Evolutionary conservation across 2,797 vertebrate genomes (phyloP), one percentile per base, ranked within the genome.

Genomic region (Otolemur crassicaudatus): DNA sequence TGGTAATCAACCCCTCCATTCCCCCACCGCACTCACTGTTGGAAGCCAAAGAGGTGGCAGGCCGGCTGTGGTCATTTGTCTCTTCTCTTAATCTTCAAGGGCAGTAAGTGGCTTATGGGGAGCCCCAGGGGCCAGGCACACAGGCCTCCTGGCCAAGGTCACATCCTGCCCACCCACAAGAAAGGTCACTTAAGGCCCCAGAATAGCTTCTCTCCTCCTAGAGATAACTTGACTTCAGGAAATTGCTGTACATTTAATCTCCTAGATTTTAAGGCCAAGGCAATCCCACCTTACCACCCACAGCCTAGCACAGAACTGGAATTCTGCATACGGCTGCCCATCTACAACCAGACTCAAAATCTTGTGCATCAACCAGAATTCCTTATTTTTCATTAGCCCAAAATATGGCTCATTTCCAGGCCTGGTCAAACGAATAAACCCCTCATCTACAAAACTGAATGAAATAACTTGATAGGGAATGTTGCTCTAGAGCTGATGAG

Each of bases 201-300:
- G 90, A 96, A 96, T 84, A 96, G 86, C 77, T 94, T 96, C 70
- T 97, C 60, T 96, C 87, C 94, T 90, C 86, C 79, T 88, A 88
- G 88, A 95, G 90, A 94, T 97, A 97, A 92, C 34, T 91, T 23
- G 1, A 70, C 73, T 92, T 95, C 95, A 96, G 94, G 95, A 96
- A 97, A 96, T 49, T 95, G 91, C 92, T 95, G 76, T 89, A 20
- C 72, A 70, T 94, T 96, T 95, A 95, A 96, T 96, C 95, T 91
- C 70, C 67, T 37, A 65, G 75, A 95, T 65, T 43, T 92, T 81
- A 94, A 84, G 61, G 60, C 82, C 70, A 73, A 90, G 80, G 82
- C 70, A 91, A 80, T 90, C 70, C 43, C 20, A 88, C 69, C 85
- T 92, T n/a, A 67, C 77, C 49, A 49, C 70, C 86, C 34, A 56